phyloP scores from a whole-genome alignment of 2,113 vertebrate genomes.

The Catharus bicknelli region DNA sequence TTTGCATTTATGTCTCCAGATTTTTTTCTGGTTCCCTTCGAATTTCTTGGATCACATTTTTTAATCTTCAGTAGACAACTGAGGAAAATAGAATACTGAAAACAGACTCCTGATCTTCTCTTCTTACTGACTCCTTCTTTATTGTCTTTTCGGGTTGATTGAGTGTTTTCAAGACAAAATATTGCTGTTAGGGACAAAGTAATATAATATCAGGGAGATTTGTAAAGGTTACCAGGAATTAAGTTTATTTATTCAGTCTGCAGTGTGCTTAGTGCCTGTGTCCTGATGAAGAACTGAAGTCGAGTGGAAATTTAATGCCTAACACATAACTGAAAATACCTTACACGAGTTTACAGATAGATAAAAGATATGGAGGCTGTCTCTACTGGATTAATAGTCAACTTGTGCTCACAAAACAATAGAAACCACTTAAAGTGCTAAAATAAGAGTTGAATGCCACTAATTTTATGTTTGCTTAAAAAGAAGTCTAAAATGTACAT shows the following conservation, averaged over 20 bases:
- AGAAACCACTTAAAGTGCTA: neutral
- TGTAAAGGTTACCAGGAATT: neutral
- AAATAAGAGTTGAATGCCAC: neutral
- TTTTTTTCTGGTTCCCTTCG: neutral
- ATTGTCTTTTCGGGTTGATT: neutral
- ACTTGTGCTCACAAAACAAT: neutral
- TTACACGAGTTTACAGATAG: rapidly evolving
- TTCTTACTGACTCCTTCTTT: neutral
- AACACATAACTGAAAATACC: neutral
- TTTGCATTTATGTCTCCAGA: neutral
- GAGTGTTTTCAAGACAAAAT: neutral
- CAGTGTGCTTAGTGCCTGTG: neutral
- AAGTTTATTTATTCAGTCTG: neutral
- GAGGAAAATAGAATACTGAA: neutral
- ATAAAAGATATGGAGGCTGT: neutral
- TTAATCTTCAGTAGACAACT: neutral
- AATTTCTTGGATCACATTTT: neutral
- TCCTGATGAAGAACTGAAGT: neutral
- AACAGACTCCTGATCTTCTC: neutral
- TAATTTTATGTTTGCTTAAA: neutral
- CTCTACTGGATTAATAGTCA: neutral
- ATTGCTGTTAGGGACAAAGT: neutral
- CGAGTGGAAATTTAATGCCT: neutral
- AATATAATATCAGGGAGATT: neutral
- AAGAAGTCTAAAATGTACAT: neutral